Base-by-base conservation (phyloP, 1,140 invertebrate genomes). In the Nilaparvata lugens region DNA sequence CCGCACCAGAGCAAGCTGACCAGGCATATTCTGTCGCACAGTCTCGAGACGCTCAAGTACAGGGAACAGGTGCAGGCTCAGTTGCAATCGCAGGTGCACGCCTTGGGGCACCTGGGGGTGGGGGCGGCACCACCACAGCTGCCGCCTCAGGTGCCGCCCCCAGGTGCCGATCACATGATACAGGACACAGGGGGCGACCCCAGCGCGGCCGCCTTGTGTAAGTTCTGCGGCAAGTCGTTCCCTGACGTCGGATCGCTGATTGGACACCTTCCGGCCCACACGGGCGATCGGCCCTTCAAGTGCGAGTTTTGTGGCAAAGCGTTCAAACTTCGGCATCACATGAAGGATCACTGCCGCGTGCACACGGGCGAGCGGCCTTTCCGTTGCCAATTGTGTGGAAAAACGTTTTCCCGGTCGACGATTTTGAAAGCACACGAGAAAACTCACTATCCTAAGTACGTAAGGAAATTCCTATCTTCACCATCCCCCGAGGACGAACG, bases 301-400 rank as follows among this genome's bases (percentile, higher is more conserved):
- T 93, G 91, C 79, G 89, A 91, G 74, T 91, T 91, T 78, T 92
- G 90, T 74, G 89, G 89, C 58, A 91, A 91, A 76, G 88, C 89
- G 62, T 93, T 93, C 78, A 93, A 93, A 72, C 74, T 92, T 65
- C 80, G 90, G 51, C 89, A 93, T 73, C 90, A 93, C 76, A 92
- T 94, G 90, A 93, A 92, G 76, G 90, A 93, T 75, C 91, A 93
- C 74, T 91, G 89, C 76, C 83, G 89, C 68, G 90, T 93, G 56
- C 91, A 93, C 73, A 93, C 90, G 66, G 91, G 91, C 55, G 91
- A 93, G 73, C 79, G 91, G 61, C 91, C 91, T 3, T 95, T 93
- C 77, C 81, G 88, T 65, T 95, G 92, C 75, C 81, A 83, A 52
- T 77, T 93, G 60, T 94, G 92, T 73, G 89, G 89, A 53, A 94